Conservation (phyloP, 92 coral and sea anemone genomes). For the Zoanthus gigantus region DNA sequence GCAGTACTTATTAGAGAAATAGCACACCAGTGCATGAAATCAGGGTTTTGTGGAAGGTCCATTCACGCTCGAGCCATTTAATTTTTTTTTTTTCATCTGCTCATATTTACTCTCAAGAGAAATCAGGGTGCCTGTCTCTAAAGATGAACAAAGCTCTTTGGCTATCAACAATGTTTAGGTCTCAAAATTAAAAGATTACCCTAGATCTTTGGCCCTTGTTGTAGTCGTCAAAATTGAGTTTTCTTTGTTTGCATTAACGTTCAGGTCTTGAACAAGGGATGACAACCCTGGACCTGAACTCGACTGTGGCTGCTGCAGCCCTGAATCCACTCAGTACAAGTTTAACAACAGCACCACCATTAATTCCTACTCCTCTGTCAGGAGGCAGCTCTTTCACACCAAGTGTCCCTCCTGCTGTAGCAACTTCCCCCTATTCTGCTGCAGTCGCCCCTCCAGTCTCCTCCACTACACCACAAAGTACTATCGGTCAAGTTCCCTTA, state of each 20-base stretch:
- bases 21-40: too few species aligned
- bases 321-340: constrained; percentile 86
- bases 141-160: too few species aligned
- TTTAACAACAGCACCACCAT: constrained; percentile 62
- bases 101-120: too few species aligned
- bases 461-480: constrained; percentile 17
- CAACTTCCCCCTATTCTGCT: constrained; percentile 23
- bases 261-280: constrained; percentile 90
- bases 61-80: too few species aligned
- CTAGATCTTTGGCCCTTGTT: not conserved
- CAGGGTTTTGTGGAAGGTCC: too few species aligned
- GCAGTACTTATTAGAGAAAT: too few species aligned
- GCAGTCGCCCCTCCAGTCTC: constrained; percentile 21
- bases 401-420: constrained; percentile 13
- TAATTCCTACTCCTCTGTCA: constrained; percentile 65
- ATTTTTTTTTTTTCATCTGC: too few species aligned
- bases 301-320: constrained; percentile 76
- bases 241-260: not conserved
- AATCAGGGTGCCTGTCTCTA: too few species aligned
- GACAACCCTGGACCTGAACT: constrained; percentile 78
- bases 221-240: not conserved
- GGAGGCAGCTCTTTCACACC: constrained; percentile 42
- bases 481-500: constrained; percentile 8
- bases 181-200: not conserved
- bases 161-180: not conserved